Percentiles rank a stretch among this genome's conserved stretches.
Conservation (phyloP, 2,113 vertebrate genomes). For the Engystomops pustulosus region DNA sequence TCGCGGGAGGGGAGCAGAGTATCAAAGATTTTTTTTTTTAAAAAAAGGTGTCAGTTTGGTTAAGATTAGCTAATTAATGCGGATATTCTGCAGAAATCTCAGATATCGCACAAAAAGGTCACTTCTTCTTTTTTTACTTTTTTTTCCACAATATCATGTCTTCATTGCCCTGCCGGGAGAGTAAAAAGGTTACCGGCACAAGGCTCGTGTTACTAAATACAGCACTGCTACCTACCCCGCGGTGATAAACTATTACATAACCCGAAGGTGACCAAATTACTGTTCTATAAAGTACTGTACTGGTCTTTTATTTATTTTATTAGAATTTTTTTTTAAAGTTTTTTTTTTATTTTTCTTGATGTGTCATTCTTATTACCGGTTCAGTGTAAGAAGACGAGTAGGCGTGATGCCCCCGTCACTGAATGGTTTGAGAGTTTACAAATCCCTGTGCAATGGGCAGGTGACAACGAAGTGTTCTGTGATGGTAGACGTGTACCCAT, state of each 20-base stretch:
- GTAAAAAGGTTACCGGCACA: slow-evolving; percentile 8
- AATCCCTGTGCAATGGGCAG: slow-evolving; percentile 4
- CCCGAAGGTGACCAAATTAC: slow-evolving; percentile 42
- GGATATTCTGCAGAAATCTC: slow-evolving; percentile 34
- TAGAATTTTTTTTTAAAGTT: neutral
- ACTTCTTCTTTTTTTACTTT: neutral
- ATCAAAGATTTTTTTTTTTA: slow-evolving; percentile 28
- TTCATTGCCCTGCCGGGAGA: slow-evolving; percentile 12
- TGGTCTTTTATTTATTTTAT: neutral
- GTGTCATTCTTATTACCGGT: slow-evolving; percentile 6
- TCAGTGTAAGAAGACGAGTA: neutral
- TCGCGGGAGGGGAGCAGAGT: slow-evolving; percentile 45
- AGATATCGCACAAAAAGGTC: slow-evolving; percentile 28
- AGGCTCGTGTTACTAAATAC: slow-evolving; percentile 23
- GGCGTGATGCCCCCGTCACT: neutral
- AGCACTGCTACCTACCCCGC: neutral
- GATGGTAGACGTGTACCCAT: neutral
- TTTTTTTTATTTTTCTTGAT: neutral
- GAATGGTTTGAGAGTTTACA: slow-evolving; percentile 19
- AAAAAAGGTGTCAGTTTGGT: slow-evolving; percentile 10
- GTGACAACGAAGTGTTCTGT: slow-evolving; percentile 11
- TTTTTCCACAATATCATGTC: neutral
- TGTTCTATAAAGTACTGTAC: slow-evolving; percentile 14
- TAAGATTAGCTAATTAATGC: slow-evolving; percentile 42
- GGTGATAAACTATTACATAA: slow-evolving; percentile 10